Evolutionary conservation across 2,888 invertebrate genomes (phyloP), one percentile per base, ranked within the genome.

Genomic region (Xanthia icteritia): DNA sequence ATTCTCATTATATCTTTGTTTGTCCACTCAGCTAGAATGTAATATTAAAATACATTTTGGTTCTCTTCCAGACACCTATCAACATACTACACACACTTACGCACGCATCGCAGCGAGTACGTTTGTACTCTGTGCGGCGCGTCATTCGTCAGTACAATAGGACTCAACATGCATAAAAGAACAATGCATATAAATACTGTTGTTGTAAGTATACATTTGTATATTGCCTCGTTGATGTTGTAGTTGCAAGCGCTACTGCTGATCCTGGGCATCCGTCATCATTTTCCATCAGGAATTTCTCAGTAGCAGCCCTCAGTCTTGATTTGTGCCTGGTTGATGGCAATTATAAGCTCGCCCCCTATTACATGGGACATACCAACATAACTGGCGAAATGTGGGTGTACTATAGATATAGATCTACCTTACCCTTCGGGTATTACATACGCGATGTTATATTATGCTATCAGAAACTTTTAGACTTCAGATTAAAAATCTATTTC

Each of bases 1-100:
- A 39, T 23, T 31, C 2, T 48, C 9, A 31, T 67, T 36, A 15
- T 48, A 0, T 36, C 0, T n/a, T 36, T 67, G 1, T 36, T 51
- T n/a, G n/a, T n/a, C n/a, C n/a, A n/a, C 51, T 67, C 36, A 3
- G 17, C 11, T 17, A 67, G 23, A 36, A 51, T 9, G 5, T 36
- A n/a, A 36, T 36, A 3, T 51, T 8, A n/a, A 17, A 36, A 51
- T n/a, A 13, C 0, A 2, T 39, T 74, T 70, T 48, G 0, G 67
- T 65, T 69, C 31, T 23, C 76, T 76, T 51, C 15, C 82, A 89
- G 89, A 73, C 84, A 90, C 76, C 82, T 87, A 48, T 94, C 95
- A 0, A 94, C 95, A 27, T 95, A 95, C 90, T 95, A 95, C 92
- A 93, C 95, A 9, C 96, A 96, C 83, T 61, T 95, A 66, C 94